A percentile compares a stretch with the other conserved stretches of the same genome.
Conservation (phyloP, 2,797 vertebrate species). For the Thamnophis elegans region DNA sequence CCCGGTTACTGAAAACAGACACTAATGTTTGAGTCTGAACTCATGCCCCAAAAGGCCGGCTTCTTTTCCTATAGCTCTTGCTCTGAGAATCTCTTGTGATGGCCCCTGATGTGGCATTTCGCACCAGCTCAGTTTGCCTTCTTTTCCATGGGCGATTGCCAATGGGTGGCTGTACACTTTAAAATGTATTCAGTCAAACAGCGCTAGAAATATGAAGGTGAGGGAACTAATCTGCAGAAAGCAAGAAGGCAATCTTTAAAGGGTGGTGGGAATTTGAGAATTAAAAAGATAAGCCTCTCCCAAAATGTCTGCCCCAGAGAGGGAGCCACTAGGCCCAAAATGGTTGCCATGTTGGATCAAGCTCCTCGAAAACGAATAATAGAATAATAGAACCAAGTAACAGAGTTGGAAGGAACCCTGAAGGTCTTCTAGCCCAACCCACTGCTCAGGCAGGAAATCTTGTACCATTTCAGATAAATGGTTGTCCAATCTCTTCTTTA, state of each 20-base stretch:
- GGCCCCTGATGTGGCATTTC: neutral
- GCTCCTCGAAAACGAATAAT: neutral
- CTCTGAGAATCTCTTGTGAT: no score
- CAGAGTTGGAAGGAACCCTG: neutral
- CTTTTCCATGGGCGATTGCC: neutral
- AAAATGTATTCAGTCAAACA: neutral
- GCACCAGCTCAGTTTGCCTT: neutral
- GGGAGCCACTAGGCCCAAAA: neutral
- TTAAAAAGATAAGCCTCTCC: neutral
- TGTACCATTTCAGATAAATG: neutral
- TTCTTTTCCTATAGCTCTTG: neutral
- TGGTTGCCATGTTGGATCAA: neutral
- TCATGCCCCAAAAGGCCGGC: neutral
- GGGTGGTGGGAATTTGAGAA: neutral
- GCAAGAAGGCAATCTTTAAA: neutral
- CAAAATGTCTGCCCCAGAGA: neutral
- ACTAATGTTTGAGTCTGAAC: neutral
- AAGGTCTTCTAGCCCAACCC: neutral
- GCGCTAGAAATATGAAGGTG: neutral
- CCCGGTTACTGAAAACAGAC: conserved; percentile 3
- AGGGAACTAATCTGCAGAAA: neutral
- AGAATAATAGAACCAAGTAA: neutral
- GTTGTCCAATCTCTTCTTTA: neutral
- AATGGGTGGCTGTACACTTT: no score
- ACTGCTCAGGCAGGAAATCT: neutral